These are phyloP conservation scores for Thalassoma bifasciatum DNA, from an alignment of 2,113 vertebrate genomes.

Conservation along the genomic window DNA sequence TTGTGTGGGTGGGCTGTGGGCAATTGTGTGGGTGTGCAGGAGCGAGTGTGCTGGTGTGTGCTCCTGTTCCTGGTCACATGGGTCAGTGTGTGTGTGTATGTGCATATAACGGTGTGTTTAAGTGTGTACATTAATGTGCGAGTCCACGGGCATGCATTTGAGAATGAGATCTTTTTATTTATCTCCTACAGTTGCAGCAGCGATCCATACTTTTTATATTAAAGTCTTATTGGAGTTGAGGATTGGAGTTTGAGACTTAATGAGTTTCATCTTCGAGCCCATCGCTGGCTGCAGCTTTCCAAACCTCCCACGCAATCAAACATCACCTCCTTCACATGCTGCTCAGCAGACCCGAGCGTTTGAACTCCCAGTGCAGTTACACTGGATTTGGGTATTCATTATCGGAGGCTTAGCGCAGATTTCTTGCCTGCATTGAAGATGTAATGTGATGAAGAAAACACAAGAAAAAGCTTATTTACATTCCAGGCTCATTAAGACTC, in stretches of 20 bases:
- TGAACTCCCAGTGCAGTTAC: slow-evolving; percentile 37
- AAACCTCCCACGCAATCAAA: slow-evolving; percentile 61
- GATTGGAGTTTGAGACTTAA: slow-evolving; percentile 68
- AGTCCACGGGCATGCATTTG: slow-evolving; percentile 21
- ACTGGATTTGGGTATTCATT: slow-evolving; percentile 26
- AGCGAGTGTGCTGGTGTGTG: slow-evolving; percentile 10
- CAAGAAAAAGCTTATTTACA: slow-evolving; percentile 5
- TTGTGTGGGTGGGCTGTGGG: slow-evolving; percentile 51
- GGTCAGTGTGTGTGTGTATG: slow-evolving; percentile 31
- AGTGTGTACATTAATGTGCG: neutral
- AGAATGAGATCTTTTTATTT: slow-evolving; percentile 60
- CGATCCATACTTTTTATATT: slow-evolving; percentile 76
- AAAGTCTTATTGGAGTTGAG: slow-evolving; percentile 71
- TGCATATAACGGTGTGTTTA: neutral
- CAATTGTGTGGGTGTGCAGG: slow-evolving; percentile 46
- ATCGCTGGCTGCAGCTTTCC: slow-evolving; percentile 35
- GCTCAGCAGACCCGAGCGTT: neutral
- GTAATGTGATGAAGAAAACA: slow-evolving; percentile 3
- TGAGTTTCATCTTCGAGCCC: slow-evolving; percentile 73
- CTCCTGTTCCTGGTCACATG: slow-evolving; percentile 14
- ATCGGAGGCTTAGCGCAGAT: neutral
- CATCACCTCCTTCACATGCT: slow-evolving; percentile 41
- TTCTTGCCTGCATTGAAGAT: slow-evolving; percentile 6
- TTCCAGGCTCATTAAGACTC: neutral
- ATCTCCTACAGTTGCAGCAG: slow-evolving; percentile 50